A percentile compares a stretch with the other conserved stretches of the same genome.
phyloP scores from a whole-genome alignment of 2,113 vertebrate genomes.

The Plotosus lineatus region DNA sequence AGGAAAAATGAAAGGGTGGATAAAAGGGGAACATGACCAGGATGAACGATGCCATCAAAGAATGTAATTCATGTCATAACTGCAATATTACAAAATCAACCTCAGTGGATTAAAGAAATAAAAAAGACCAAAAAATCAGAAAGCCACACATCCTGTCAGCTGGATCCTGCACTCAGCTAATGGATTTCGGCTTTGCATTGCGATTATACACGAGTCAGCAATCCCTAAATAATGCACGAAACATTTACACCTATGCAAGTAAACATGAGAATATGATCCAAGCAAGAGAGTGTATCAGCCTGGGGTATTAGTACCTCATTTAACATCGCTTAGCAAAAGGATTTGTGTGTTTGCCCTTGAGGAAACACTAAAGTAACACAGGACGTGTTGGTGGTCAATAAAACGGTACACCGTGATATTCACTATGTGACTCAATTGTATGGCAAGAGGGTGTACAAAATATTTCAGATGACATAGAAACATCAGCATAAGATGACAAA shows the following conservation, averaged over 20 bases:
- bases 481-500: neutral
- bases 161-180: neutral
- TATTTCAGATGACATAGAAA: neutral
- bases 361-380: neutral
- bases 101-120: neutral
- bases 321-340: neutral
- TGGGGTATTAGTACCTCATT: neutral
- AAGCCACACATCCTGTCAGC: neutral
- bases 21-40: slow-evolving; percentile 12
- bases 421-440: neutral
- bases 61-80: neutral
- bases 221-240: neutral
- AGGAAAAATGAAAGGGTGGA: neutral
- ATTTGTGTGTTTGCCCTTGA: neutral
- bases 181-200: neutral
- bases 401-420: neutral
- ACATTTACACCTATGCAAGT: neutral
- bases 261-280: neutral
- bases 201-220: slow-evolving; percentile 12
- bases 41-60: neutral
- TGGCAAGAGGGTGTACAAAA: neutral
- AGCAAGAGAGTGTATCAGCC: neutral
- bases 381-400: neutral
- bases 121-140: slow-evolving; percentile 23
- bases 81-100: neutral